Conservation (phyloP, 1,140 invertebrate genomes). For the Tenebrio molitor region DNA sequence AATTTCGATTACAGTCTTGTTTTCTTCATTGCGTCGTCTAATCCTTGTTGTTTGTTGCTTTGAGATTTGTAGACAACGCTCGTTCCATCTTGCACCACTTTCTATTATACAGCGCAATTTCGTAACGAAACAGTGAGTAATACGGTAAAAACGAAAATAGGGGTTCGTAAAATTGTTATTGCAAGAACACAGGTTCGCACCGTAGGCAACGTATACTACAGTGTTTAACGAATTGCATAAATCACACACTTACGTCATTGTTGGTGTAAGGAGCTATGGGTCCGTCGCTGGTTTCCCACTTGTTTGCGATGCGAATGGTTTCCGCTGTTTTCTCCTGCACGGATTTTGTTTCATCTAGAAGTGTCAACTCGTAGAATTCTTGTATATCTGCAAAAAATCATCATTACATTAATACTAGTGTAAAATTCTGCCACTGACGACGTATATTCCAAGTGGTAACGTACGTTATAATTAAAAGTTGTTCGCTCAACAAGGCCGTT, state of each 20-base stretch:
- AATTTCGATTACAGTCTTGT: constrained; percentile 47
- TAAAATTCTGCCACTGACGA: not conserved
- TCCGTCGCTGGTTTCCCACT: constrained; percentile 88
- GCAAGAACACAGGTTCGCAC: constrained; percentile 2
- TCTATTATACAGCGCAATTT: constrained; percentile 21
- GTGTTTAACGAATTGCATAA: not conserved
- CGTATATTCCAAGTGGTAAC: not conserved
- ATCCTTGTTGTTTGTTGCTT: constrained; percentile 42
- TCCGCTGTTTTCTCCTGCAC: constrained; percentile 96
- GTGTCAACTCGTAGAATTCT: constrained; percentile 97
- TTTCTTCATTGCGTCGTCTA: constrained; percentile 37
- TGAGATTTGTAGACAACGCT: constrained; percentile 37
- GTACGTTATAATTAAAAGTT: constrained; percentile 16
- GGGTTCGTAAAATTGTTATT: constrained; percentile 18
- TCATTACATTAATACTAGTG: constrained; percentile 1
- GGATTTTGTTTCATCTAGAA: constrained; percentile 95
- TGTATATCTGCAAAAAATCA: constrained; percentile 90
- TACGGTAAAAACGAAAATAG: constrained; percentile 1
- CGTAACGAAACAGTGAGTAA: constrained; percentile 2
- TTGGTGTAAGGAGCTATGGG: constrained; percentile 74
- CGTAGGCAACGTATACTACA: constrained; percentile 4
- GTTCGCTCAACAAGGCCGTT: constrained; percentile 14
- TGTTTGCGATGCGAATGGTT: constrained; percentile 94
- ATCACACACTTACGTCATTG: constrained; percentile 72
- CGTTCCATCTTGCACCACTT: constrained; percentile 20